A percentile compares a stretch with the other conserved stretches of the same genome.
Conservation (phyloP, 2,888 invertebrate genomes). For the Orchestes rusci region DNA sequence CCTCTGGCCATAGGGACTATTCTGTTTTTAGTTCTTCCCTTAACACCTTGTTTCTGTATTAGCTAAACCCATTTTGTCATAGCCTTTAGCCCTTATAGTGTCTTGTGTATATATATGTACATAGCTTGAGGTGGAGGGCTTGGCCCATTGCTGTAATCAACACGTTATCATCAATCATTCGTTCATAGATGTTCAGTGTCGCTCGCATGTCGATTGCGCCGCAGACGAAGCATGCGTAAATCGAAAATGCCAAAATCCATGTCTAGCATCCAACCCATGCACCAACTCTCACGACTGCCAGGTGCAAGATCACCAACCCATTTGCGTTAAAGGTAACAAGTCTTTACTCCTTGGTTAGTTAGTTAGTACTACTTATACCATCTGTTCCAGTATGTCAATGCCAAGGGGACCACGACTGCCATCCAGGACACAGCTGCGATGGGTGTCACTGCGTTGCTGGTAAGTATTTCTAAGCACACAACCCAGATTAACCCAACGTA, state of each 20-base stretch:
- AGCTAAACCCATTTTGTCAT: no score
- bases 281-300: constrained; percentile 68
- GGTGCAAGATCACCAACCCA: constrained; percentile 75
- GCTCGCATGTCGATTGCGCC: constrained; percentile 72
- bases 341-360: constrained; percentile 2
- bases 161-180: no score
- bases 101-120: no score
- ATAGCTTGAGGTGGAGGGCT: no score
- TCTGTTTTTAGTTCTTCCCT: no score
- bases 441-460: constrained; percentile 62
- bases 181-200: constrained; percentile 69
- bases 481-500: background rate
- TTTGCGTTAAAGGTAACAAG: constrained; percentile 67
- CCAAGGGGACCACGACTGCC: constrained; percentile 60
- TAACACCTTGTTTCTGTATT: no score
- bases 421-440: constrained; percentile 54
- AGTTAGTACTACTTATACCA: constrained; percentile 2
- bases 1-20: no score
- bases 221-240: constrained; percentile 70
- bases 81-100: no score
- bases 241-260: constrained; percentile 75
- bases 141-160: no score
- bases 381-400: constrained; percentile 59
- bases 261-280: constrained; percentile 68
- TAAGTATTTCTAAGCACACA: constrained; percentile 46